Percentiles rank a stretch among this genome's conserved stretches.
Conservation (phyloP, 1,140 invertebrate genomes). For the Hyles euphorbiae region DNA sequence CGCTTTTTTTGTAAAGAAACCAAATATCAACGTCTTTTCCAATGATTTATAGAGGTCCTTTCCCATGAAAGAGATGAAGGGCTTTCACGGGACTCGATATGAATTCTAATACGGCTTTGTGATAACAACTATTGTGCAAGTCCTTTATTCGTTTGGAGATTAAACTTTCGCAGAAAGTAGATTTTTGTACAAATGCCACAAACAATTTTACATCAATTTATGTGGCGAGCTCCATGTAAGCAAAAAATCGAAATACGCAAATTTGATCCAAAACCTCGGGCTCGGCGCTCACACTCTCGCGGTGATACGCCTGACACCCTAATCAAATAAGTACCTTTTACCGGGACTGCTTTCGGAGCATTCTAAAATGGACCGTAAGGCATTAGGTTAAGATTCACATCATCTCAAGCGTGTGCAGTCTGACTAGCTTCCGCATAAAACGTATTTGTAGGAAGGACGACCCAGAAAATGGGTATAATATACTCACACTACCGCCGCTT, state of each 20-base stretch:
- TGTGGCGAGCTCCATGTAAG: slow-evolving; percentile 29
- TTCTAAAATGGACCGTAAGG: slow-evolving; percentile 29
- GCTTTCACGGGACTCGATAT: slow-evolving; percentile 41
- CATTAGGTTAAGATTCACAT: slow-evolving; percentile 35
- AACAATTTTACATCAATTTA: slow-evolving; percentile 48
- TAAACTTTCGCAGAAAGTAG: neutral
- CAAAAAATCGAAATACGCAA: slow-evolving; percentile 70
- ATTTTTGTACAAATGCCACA: slow-evolving; percentile 19
- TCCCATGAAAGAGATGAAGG: slow-evolving; percentile 46
- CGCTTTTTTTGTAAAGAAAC: slow-evolving; percentile 37
- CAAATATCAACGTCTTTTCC: slow-evolving; percentile 52
- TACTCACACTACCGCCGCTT: slow-evolving; percentile 70
- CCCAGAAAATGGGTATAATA: slow-evolving; percentile 76
- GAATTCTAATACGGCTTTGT: slow-evolving; percentile 48
- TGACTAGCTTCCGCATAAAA: slow-evolving; percentile 73
- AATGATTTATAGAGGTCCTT: slow-evolving; percentile 53
- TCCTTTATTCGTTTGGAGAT: neutral
- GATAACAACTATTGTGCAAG: slow-evolving; percentile 30
- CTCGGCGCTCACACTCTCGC: slow-evolving; percentile 61
- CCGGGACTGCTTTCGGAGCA: slow-evolving; percentile 33
- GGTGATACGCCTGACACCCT: slow-evolving; percentile 74
- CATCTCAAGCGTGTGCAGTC: slow-evolving; percentile 26
- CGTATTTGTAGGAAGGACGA: slow-evolving; percentile 75
- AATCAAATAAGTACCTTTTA: slow-evolving; percentile 76
- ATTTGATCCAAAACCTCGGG: slow-evolving; percentile 70